A percentile compares a stretch with the other conserved stretches of the same genome.
Conservation (phyloP, 2,113 vertebrate species). For the Thomomys bottae region DNA sequence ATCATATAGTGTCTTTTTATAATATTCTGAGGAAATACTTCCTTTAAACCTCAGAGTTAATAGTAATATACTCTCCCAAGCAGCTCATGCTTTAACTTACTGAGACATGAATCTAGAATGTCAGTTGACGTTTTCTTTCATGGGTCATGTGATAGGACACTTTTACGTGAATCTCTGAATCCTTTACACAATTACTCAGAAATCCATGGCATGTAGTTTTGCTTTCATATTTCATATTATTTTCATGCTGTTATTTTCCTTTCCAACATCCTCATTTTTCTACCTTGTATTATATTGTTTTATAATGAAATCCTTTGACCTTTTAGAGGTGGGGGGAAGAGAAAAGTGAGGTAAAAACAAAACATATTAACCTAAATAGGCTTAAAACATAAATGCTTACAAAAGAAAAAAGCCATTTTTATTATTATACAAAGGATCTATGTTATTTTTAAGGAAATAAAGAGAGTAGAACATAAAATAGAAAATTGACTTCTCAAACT, state of each 20-base stretch:
- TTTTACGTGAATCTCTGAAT: neutral
- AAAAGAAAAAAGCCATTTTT: neutral
- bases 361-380: conserved; percentile 3
- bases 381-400: neutral
- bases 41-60: conserved; percentile 8
- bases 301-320: conserved; percentile 3
- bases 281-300: neutral
- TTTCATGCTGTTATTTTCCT: neutral
- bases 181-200: conserved; percentile 9
- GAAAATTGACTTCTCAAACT: neutral
- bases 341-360: neutral
- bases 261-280: neutral
- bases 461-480: neutral
- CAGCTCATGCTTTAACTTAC: conserved; percentile 28
- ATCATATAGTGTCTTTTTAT: neutral
- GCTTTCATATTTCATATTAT: neutral
- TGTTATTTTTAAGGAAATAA: conserved; percentile 28
- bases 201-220: neutral
- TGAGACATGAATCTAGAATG: neutral
- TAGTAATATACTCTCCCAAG: neutral
- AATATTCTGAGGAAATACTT: neutral
- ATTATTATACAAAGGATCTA: neutral
- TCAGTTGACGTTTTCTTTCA: neutral
- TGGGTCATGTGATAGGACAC: neutral
- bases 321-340: neutral